phyloP scores from a whole-genome alignment of 2,797 vertebrate genomes.

The Streptopelia turtur region DNA sequence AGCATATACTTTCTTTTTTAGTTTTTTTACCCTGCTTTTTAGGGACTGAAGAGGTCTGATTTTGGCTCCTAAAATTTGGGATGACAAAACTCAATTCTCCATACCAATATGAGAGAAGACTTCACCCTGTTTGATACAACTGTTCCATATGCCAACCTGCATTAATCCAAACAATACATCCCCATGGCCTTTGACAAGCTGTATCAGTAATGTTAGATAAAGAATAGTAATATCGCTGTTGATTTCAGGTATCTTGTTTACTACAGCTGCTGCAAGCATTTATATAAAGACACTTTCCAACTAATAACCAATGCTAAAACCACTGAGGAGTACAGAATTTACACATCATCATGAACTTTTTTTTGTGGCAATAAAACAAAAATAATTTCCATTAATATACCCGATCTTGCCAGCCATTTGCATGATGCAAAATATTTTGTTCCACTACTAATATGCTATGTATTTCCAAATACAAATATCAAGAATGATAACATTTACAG shows the following conservation, averaged over 20 bases:
- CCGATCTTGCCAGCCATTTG: neutral
- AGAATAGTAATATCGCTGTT: neutral
- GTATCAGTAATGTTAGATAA: neutral
- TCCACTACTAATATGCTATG: neutral
- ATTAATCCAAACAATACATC: neutral
- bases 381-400: neutral
- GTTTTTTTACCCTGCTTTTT: neutral
- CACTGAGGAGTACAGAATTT: neutral
- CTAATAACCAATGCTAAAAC: neutral
- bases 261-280: neutral
- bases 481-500: neutral
- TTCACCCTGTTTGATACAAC: neutral
- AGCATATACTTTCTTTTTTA: neutral
- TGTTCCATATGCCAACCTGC: neutral
- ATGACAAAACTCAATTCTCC: neutral
- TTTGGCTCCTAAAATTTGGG: neutral
- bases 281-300: neutral
- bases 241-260: neutral
- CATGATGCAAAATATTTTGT: neutral
- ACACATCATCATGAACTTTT: neutral
- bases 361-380: neutral
- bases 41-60: neutral
- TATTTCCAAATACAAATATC: constrained; percentile 6
- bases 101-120: neutral
- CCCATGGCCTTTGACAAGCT: neutral